phyloP scores from a whole-genome alignment of 2,888 invertebrate genomes.

The Lacanobia oleracea region DNA sequence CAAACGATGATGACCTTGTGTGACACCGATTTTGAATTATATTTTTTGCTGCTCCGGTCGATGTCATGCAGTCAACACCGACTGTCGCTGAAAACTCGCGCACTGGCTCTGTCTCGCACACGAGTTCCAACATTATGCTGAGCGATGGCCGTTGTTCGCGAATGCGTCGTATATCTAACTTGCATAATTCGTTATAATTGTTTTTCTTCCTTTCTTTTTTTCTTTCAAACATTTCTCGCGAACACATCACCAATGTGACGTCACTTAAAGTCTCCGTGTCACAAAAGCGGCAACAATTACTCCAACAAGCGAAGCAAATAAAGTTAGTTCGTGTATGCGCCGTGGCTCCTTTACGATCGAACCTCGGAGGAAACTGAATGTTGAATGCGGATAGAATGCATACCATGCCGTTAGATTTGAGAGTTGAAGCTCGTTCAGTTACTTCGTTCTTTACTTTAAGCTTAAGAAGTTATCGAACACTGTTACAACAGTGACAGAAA shows the following conservation, averaged over 20 bases:
- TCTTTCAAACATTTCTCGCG: too few species aligned
- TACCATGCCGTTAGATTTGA: conserved; percentile 60
- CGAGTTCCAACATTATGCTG: too few species aligned
- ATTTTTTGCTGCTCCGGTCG: too few species aligned
- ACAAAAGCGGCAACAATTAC: conserved; percentile 67
- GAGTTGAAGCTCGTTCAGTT: conserved; percentile 11
- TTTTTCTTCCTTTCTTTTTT: too few species aligned
- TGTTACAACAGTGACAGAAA: too few species aligned
- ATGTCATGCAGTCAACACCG: too few species aligned
- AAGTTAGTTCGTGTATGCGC: conserved; percentile 72
- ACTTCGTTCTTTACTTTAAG: conserved; percentile 1
- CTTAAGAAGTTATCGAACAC: neutral
- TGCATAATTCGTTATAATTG: too few species aligned
- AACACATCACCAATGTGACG: neutral
- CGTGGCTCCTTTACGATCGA: conserved; percentile 74
- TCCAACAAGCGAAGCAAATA: conserved; percentile 77
- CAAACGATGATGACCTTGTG: neutral
- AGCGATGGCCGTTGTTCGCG: too few species aligned
- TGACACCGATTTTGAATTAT: too few species aligned
- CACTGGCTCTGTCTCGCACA: too few species aligned
- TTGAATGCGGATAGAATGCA: conserved; percentile 79
- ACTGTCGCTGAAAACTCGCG: too few species aligned
- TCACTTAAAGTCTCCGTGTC: neutral
- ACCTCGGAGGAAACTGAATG: conserved; percentile 81
- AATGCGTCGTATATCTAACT: too few species aligned